Conservation (phyloP, 2,797 vertebrate species). For the Hapalemur alaotrensis region DNA sequence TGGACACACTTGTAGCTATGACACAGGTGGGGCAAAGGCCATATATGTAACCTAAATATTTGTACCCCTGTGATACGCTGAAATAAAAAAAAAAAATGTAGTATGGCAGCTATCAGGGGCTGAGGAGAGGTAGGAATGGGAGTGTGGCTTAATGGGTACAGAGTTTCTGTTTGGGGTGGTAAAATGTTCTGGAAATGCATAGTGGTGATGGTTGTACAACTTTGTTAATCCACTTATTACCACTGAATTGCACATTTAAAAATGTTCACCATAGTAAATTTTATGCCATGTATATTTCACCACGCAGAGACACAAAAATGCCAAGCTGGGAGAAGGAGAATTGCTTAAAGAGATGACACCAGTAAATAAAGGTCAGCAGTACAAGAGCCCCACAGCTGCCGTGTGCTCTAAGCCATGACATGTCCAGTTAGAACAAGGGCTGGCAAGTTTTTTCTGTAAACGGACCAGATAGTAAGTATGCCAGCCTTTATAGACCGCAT, state of each 20-base stretch:
- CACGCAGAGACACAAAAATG: background rate
- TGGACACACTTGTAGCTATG: no score
- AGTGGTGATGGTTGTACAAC: background rate
- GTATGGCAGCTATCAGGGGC: background rate
- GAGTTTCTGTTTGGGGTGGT: background rate
- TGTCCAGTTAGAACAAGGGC: background rate
- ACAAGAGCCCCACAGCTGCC: accelerated
- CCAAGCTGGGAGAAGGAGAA: background rate
- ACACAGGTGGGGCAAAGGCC: no score
- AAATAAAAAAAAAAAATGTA: background rate
- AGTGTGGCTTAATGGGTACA: background rate
- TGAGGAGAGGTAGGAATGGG: background rate
- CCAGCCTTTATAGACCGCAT: background rate
- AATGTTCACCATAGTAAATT: background rate
- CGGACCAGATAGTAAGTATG: background rate
- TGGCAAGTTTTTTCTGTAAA: background rate
- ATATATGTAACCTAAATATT: no score
- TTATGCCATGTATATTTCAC: background rate
- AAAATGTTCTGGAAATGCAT: background rate
- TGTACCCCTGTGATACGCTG: no score
- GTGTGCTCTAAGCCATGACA: background rate
- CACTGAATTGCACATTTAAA: background rate
- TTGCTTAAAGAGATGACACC: background rate
- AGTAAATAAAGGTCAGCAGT: background rate
- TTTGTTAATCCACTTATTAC: background rate